Evolutionary conservation across 2,797 vertebrate species (phyloP), one percentile per base, ranked within the genome.

Genomic region (Diplodus puntazzo): DNA sequence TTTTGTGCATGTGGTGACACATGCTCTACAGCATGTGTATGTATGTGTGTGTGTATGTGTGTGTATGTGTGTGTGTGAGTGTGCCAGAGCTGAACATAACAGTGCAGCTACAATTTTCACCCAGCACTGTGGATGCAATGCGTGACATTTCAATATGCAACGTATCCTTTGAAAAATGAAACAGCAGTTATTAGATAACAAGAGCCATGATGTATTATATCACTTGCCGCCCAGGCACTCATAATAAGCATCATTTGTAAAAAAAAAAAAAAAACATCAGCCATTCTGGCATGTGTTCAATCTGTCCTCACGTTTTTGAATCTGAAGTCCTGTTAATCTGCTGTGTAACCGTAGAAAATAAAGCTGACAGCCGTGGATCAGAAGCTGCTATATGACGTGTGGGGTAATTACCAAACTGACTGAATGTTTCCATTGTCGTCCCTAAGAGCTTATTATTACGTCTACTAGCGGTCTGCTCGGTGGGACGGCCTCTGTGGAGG

Each of bases 381-480:
- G 16, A 68, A 63, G 48, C 46, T 64, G 52, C 20, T 70, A 21
- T 66, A 54, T 69, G 55, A 46, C 39, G 25, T 67, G 55, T 14
- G 64, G 27, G 7, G 34, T 60, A 72, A 71, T 87, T 84, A 85
- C 87, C 84, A 76, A 83, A 80, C 54, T 53, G 67, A 72, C 14
- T 48, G 62, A 83, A 79, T 73, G 75, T 84, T 79, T 72, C 77
- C 54, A 72, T 76, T 86, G 85, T 77, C 79, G 75, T 84, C 72
- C 79, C 82, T 1, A 18, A 79, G 82, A 73, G 84, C 43, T 73
- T 76, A 48, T 87, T 85, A 80, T 70, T 68, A 55, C 69, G 43
- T 81, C 61, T 72, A 49, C 81, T 68, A 50, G 65, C 54, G 73
- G 69, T 84, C 77, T 84, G 67, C 60, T 80, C 50, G 82, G 82